Evolutionary conservation across 2,888 invertebrate species (phyloP), one percentile per base, ranked within the genome.

Genomic region (Epistrophe grossulariae): DNA sequence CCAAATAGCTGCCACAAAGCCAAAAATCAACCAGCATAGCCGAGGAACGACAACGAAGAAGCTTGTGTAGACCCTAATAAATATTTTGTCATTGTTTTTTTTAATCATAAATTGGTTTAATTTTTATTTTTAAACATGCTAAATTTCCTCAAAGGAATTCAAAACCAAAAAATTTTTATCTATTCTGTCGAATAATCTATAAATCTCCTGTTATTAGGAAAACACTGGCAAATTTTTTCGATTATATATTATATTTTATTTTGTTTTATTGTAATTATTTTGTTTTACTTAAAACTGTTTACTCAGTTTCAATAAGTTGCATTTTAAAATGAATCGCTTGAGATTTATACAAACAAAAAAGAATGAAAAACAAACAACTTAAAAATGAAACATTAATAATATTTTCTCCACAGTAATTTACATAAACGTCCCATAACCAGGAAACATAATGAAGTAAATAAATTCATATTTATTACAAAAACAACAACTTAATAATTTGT

Each of bases 1-100:
- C 89, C 90, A 78, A 89, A 90, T 85, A 88, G 84, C 88, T 90
- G 62, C 88, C 91, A 45, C 79, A 88, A 59, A 90, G 88, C 71
- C 91, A 90, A 59, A 92, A 92, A 87, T 91, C 92, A 76, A 91
- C 93, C 88, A 94, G 95, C 93, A 94, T 96, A 88, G 96, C 96
- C 52, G 96, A 95, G 38, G 96, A 55, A 95, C 96, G 9, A 95
- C 97, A 40, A 95, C 96, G 91, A 95, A 96, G 88, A 94, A 95
- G 90, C 94, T 98, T 43, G 94, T 74, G 94, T 95, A 0, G 97
- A 97, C 91, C 95, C 96, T 66, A 94, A 94, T 57, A 24, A 40
- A 17, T 19, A 71, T 38, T n/a, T n/a, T n/a, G n/a, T n/a, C n/a
- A 60, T 11, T 35, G 13, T 48, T 45, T 70, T 31, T 10, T 38